Evolutionary conservation across 1,140 invertebrate species (phyloP), one percentile per base, ranked within the genome.

Genomic region (Cotesia chilonis): DNA sequence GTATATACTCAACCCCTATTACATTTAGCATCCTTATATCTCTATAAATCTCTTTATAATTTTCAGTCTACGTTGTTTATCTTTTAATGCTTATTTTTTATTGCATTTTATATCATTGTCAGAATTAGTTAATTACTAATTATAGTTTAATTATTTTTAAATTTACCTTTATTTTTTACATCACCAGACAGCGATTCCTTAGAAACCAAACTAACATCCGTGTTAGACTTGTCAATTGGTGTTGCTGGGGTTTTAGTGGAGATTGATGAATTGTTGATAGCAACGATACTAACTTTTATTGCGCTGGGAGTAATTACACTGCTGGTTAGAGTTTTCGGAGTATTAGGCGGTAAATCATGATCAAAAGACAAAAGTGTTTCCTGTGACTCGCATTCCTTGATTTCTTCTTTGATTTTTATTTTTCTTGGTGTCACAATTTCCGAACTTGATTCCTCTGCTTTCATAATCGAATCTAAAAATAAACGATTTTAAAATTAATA

Each of bases 381-480:
- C 36, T 36, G 71, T 71, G 37, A 57, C 47, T 47, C 38, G 54
- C 70, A 14, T 54, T 80, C 74, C 82, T 85, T 38, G 81, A 73
- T 59, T 47, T 87, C 85, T 78, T 87, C 84, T 75, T 87, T 86
- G 14, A 87, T 81, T 77, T 84, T 85, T 75, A 85, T 80, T 78
- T 83, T 85, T 67, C 84, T 83, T 64, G 81, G 80, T 3, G 82
- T 71, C 14, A 79, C 59, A 68, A 70, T 78, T 9, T 78, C 74
- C 17, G 82, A 78, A 59, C 78, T 78, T 74, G 79, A 81, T 65
- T 81, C 81, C 75, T 86, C 84, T 67, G 82, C 81, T 83, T 86
- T 87, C 85, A 86, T 86, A 66, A 70, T 75, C 14, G 37, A 36
- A 61, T 38, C 10, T 60, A 28, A 28, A 28, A 28, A 28, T 28